Evolutionary conservation across 2,888 invertebrate species (phyloP), one percentile per base, ranked within the genome.

Genomic region (Leptopilina syphax): DNA sequence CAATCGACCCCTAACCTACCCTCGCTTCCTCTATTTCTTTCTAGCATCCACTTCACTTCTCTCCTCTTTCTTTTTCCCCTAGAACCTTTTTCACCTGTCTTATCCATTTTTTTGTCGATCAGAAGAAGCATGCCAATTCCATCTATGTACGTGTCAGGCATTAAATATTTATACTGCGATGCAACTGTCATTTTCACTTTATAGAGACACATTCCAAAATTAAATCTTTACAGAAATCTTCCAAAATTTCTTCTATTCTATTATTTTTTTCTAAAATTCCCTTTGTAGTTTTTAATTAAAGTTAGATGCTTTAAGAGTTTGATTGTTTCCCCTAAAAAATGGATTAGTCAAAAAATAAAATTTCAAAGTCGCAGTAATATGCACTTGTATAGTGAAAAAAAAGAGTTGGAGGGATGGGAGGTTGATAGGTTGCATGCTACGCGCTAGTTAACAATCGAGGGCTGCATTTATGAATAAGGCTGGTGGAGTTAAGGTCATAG

Each of bases 401-500:
- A 41, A 67, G 9, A 54, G n/a, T 18, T 9, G 18, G 10, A 47
- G 70, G 41, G 10, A 50, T 34, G 67, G 77, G 67, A 44, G 66
- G 78, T 65, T 81, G 63, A 66, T 44, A 79, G 84, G 83, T 90
- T 82, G 90, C 90, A 88, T 90, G 90, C 83, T 84, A 83, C 84
- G 83, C 85, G 87, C 85, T 85, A 90, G 88, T 90, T 89, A 90
- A 87, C 87, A 84, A 88, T 89, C 87, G 86, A 81, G 85, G 83
- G 83, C 83, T 87, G 87, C 89, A 88, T 89, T 90, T 89, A 89
- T 90, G 89, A 89, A 89, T 88, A 88, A 87, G 86, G 85, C 85
- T 85, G 77, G 65, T 68, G 63, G 73, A 81, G 80, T 80, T 83
- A 84, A 85, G 85, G 88, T 88, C 90, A 86, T 82, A 88, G 90